Conservation (phyloP, 1,140 invertebrate species). For the Micrasema minimum region DNA sequence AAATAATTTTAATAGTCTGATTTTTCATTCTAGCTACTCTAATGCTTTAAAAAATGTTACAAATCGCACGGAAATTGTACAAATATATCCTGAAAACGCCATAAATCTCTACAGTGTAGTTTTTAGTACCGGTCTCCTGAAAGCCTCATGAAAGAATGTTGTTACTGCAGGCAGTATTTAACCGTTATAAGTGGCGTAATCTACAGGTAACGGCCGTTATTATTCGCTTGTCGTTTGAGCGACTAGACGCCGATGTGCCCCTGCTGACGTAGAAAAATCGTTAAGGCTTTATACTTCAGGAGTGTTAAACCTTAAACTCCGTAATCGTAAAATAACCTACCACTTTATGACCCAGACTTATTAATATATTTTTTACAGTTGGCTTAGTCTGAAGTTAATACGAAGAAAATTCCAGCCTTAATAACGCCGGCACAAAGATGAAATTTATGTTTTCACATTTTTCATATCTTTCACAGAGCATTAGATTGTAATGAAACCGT, state of each 20-base stretch:
- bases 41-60: neutral
- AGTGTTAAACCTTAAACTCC: conserved; percentile 1
- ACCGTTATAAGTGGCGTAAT: conserved; percentile 36
- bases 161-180: conserved; percentile 20
- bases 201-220: conserved; percentile 37
- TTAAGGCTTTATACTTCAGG: conserved; percentile 20
- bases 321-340: no score
- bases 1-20: no score
- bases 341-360: no score
- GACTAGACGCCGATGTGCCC: conserved; percentile 27
- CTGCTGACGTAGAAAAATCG: conserved; percentile 36
- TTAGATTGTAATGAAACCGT: no score
- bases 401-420: no score
- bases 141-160: conserved; percentile 19
- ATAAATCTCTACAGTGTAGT: conserved; percentile 22
- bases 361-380: no score
- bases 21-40: no score
- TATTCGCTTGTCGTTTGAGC: conserved; percentile 36
- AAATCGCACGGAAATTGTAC: conserved; percentile 18
- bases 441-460: no score
- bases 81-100: conserved; percentile 7
- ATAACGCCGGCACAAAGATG: no score
- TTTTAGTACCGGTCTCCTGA: neutral
- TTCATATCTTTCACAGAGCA: no score
- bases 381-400: no score